These are phyloP conservation scores for Urophycis tenuis DNA, from an alignment of 2,797 vertebrate genomes.

Conservation along the genomic window DNA sequence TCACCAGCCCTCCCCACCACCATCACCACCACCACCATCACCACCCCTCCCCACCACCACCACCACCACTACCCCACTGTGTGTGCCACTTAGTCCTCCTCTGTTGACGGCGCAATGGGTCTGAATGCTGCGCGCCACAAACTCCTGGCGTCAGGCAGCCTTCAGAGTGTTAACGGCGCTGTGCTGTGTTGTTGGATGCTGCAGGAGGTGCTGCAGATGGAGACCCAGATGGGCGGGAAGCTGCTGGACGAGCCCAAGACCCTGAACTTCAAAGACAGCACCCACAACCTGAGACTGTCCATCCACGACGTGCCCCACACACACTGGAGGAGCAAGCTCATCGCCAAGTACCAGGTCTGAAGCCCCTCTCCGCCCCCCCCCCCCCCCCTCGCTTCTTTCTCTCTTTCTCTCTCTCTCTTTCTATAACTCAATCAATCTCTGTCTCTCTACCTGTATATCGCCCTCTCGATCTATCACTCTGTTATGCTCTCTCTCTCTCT, in stretches of 20 bases:
- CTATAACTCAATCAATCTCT: background rate
- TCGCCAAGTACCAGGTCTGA: slow-evolving; percentile 85
- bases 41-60: too few relatives aligned
- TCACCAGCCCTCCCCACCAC: too few relatives aligned
- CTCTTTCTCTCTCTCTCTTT: too few relatives aligned
- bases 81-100: too few relatives aligned
- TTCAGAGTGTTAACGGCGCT: background rate
- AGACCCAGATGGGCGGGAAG: slow-evolving; percentile 94
- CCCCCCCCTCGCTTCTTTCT: too few relatives aligned
- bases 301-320: slow-evolving; percentile 90
- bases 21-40: too few relatives aligned
- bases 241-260: slow-evolving; percentile 95
- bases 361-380: background rate
- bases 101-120: too few relatives aligned
- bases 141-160: slow-evolving; percentile 4
- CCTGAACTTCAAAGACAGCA: slow-evolving; percentile 95
- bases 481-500: too few relatives aligned
- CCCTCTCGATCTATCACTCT: background rate
- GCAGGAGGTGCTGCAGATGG: slow-evolving; percentile 94
- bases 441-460: background rate
- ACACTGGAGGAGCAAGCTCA: slow-evolving; percentile 95
- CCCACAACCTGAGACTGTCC: slow-evolving; percentile 92
- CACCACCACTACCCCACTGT: too few relatives aligned
- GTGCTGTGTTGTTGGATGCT: slow-evolving; percentile 8
- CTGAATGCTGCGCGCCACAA: too few relatives aligned